These are phyloP conservation scores for Triplophysa yarkandensis DNA, from an alignment of 2,797 vertebrate species.

Conservation along the genomic window DNA sequence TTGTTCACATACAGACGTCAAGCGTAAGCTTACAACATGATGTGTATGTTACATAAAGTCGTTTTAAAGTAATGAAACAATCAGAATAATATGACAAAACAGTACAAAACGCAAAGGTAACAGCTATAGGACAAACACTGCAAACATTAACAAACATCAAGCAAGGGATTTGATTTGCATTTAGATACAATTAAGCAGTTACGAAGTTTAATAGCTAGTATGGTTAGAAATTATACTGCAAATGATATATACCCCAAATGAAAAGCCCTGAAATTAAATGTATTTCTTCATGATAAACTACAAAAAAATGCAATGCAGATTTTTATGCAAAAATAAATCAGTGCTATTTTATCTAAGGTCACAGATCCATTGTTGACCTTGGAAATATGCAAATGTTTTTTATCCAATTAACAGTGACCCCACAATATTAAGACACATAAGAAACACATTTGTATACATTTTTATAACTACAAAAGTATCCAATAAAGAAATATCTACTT, in stretches of 20 bases:
- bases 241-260: background rate
- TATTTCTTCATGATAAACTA: background rate
- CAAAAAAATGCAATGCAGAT: conserved; percentile 4
- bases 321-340: background rate
- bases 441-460: too few relatives aligned
- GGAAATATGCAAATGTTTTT: background rate
- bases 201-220: background rate
- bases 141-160: conserved; percentile 60
- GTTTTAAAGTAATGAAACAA: conserved; percentile 57
- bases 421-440: conserved; percentile 10
- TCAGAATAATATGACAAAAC: conserved; percentile 63
- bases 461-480: too few relatives aligned
- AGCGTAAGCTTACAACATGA: conserved; percentile 60
- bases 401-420: conserved; percentile 1
- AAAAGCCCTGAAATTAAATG: background rate
- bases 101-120: conserved; percentile 68
- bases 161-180: conserved; percentile 68
- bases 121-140: conserved; percentile 65
- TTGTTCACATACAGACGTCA: conserved; percentile 65
- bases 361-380: background rate
- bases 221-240: background rate
- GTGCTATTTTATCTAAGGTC: background rate
- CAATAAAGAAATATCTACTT: too few relatives aligned
- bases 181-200: conserved; percentile 56
- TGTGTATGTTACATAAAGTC: conserved; percentile 62